A percentile compares a stretch with the other conserved stretches of the same genome.
Conservation (phyloP, 2,797 vertebrate genomes). For the Parauchenoglanis punctatus region DNA sequence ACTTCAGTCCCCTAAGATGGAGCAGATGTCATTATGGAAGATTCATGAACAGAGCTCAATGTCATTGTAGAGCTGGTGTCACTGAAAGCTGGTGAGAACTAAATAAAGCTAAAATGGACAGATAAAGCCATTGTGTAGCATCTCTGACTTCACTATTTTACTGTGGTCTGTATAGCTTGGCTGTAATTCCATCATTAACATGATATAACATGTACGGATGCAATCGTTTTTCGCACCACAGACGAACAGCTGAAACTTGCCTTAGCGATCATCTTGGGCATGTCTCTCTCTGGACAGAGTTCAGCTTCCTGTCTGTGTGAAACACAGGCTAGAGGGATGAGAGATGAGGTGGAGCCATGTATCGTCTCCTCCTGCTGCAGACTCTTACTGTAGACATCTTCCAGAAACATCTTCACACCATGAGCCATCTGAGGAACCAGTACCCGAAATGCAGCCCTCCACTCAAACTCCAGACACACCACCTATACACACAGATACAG, state of each 20-base stretch:
- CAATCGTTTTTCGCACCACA: not conserved
- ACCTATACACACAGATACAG: conserved; percentile 65
- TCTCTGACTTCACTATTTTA: not conserved
- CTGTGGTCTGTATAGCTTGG: not conserved
- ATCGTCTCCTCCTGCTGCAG: conserved; percentile 83
- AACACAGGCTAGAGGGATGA: conserved; percentile 67
- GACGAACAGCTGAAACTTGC: conserved; percentile 67
- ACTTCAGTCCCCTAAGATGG: conserved; percentile 19
- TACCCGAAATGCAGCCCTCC: conserved; percentile 86
- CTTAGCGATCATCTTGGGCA: conserved; percentile 87
- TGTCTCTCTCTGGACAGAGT: conserved; percentile 74
- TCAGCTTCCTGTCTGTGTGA: conserved; percentile 70
- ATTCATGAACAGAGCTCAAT: conserved; percentile 20
- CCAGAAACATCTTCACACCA: conserved; percentile 82
- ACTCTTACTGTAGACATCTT: conserved; percentile 81
- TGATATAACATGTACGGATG: no score
- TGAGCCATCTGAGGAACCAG: conserved; percentile 84
- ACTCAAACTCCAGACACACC: conserved; percentile 82
- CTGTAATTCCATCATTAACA: not conserved
- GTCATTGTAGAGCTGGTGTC: not conserved
- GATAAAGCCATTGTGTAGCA: not conserved
- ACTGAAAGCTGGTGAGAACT: not conserved
- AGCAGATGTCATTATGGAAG: conserved; percentile 36
- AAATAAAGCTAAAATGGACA: not conserved
- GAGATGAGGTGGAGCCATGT: conserved; percentile 65